Conservation (phyloP, 92 coral and sea anemone genomes). For the Scolanthus callimorphus region DNA sequence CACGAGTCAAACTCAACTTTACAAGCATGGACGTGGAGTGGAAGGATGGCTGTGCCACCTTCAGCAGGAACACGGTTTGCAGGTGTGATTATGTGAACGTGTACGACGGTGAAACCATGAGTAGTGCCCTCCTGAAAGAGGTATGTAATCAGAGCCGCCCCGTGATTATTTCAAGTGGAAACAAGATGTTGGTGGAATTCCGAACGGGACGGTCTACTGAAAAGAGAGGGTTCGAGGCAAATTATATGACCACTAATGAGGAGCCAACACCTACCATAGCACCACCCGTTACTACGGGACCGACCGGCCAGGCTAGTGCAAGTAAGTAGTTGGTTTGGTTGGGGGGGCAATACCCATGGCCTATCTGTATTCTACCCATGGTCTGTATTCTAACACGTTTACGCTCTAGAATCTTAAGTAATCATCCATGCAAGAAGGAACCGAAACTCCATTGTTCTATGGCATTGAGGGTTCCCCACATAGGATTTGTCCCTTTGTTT, state of each 20-base stretch:
- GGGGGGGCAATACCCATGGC: no score
- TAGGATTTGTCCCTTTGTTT: no score
- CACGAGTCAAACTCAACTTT: slow-evolving; percentile 14
- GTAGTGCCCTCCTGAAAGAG: not conserved
- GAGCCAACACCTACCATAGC: not conserved
- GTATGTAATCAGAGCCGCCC: slow-evolving; percentile 1
- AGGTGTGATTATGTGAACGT: slow-evolving; percentile 13
- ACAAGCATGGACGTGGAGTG: slow-evolving; percentile 6
- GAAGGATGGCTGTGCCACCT: not conserved
- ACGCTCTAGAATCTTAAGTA: no score
- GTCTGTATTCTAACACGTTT: no score
- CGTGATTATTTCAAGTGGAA: slow-evolving; percentile 6
- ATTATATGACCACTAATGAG: not conserved
- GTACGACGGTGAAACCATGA: slow-evolving; percentile 4
- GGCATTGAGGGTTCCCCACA: no score
- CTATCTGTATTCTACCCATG: no score
- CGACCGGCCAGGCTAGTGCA: not conserved
- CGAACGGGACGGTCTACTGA: not conserved
- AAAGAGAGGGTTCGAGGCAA: slow-evolving; percentile 3
- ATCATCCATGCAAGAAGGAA: no score
- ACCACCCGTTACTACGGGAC: not conserved
- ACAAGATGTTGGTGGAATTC: slow-evolving; percentile 18
- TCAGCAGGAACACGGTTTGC: not conserved
- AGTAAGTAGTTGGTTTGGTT: no score
- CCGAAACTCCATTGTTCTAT: no score